phyloP scores from a whole-genome alignment of 2,113 vertebrate genomes.

The Irena cyanogastra region DNA sequence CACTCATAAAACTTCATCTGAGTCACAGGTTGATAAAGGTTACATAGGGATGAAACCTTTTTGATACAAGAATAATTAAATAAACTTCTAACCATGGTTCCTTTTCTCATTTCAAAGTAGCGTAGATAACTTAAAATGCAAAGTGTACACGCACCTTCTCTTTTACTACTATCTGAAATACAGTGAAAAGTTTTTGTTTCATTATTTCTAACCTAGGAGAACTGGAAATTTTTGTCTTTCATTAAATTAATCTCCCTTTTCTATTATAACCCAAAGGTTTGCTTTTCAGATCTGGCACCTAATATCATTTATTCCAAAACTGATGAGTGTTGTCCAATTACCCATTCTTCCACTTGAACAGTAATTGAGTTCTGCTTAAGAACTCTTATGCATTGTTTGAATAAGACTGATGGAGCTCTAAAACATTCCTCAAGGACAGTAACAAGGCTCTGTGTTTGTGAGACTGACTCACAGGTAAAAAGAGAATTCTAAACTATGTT shows the following conservation, averaged over 20 bases:
- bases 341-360: slow-evolving; percentile 27
- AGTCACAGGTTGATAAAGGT: not conserved
- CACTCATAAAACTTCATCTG: not conserved
- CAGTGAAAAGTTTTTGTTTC: not conserved
- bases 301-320: not conserved
- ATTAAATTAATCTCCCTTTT: not conserved
- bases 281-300: slow-evolving; percentile 20
- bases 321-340: slow-evolving; percentile 24
- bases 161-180: not conserved
- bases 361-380: slow-evolving; percentile 25
- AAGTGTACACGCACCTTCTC: not conserved
- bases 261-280: slow-evolving; percentile 1
- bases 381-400: not conserved
- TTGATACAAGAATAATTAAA: not conserved
- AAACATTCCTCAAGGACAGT: not conserved
- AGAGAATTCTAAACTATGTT: not conserved
- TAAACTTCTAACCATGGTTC: not conserved
- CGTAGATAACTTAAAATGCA: not conserved
- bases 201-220: not conserved
- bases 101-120: not conserved
- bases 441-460: not conserved
- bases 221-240: not conserved
- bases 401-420: not conserved
- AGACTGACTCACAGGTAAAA: not conserved
- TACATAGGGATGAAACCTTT: not conserved